These are phyloP conservation scores for Tor tambroides DNA, from an alignment of 2,113 vertebrate species.

Conservation along the genomic window DNA sequence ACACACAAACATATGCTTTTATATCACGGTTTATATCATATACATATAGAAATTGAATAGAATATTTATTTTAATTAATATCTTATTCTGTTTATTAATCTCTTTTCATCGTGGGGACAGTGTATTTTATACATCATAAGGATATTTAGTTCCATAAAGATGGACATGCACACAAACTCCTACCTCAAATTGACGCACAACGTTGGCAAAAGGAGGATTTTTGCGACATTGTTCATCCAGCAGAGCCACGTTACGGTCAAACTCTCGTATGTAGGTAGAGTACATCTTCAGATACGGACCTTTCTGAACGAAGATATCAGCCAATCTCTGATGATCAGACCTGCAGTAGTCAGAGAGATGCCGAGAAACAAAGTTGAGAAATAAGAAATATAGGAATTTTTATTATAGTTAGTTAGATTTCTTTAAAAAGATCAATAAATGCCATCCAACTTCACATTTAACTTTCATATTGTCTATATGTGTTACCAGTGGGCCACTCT, in stretches of 20 bases:
- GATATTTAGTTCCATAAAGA: not conserved
- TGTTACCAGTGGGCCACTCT: constrained; percentile 91
- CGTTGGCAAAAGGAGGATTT: constrained; percentile 84
- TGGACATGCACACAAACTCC: not conserved
- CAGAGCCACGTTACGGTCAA: constrained; percentile 93
- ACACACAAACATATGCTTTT: too few species aligned
- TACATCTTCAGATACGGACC: constrained; percentile 99
- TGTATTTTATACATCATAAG: not conserved
- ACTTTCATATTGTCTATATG: not conserved
- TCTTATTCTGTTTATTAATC: not conserved
- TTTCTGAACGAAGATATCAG: constrained; percentile 98
- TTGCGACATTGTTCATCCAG: constrained; percentile 96
- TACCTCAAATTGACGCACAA: constrained; percentile 96
- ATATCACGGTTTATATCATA: too few species aligned
- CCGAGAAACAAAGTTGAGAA: not conserved
- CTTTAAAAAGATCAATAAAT: not conserved
- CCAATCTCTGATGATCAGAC: constrained; percentile 91
- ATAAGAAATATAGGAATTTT: too few species aligned
- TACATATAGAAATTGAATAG: too few species aligned
- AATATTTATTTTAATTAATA: not conserved
- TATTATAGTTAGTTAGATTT: too few species aligned
- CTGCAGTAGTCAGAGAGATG: constrained; percentile 64
- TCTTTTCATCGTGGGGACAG: not conserved
- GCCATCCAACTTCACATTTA: not conserved
- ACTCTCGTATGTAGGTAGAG: constrained; percentile 98